Percentiles rank a stretch among this genome's conserved stretches.
These are phyloP conservation scores for Parazoanthus atlanticus DNA, from an alignment of 92 coral and sea anemone species.

Conservation along the genomic window DNA sequence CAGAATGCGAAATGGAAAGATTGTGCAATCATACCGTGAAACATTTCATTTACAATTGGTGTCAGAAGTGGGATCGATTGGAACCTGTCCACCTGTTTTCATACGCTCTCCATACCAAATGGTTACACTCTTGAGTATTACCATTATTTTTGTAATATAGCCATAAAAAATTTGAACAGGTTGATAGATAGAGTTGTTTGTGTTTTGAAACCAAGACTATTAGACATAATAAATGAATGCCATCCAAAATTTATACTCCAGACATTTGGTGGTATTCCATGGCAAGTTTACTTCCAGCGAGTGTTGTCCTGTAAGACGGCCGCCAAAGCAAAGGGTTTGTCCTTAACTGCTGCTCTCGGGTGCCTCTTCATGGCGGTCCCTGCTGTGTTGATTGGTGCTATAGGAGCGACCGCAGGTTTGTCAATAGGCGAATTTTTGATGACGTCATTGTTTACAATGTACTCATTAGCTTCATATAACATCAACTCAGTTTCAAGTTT, in stretches of 20 bases:
- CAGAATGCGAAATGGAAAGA: too few relatives aligned
- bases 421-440: not conserved
- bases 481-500: too few relatives aligned
- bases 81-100: not conserved
- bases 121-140: too few relatives aligned
- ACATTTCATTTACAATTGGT: not conserved
- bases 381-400: conserved; percentile 91
- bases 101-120: too few relatives aligned
- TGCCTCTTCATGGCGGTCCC: conserved; percentile 92
- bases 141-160: too few relatives aligned
- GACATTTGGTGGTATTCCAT: conserved; percentile 95
- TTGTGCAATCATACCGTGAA: not conserved
- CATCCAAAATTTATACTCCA: conserved; percentile 7
- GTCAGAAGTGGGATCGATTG: not conserved
- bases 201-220: not conserved
- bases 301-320: conserved; percentile 89
- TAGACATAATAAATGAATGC: not conserved
- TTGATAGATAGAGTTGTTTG: not conserved
- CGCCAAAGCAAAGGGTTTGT: conserved; percentile 69
- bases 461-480: too few relatives aligned
- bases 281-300: conserved; percentile 98
- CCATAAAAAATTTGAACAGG: not conserved
- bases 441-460: too few relatives aligned
- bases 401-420: conserved; percentile 88
- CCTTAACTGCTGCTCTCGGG: conserved; percentile 83